Conservation (phyloP, 2,113 vertebrate genomes). For the Channa maculata region DNA sequence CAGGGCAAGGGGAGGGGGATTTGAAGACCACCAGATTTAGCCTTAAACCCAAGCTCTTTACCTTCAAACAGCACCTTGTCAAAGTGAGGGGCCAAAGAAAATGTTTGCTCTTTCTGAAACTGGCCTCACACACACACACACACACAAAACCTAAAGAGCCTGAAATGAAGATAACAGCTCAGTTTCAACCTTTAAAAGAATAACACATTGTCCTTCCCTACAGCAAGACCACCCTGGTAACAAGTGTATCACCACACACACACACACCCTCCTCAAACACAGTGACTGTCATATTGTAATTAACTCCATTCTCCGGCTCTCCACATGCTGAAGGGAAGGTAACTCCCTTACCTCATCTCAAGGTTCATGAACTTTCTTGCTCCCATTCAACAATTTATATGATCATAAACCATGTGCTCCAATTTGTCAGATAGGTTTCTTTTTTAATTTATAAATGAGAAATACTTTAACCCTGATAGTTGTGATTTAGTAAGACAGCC, state of each 20-base stretch:
- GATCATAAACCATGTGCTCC: background rate
- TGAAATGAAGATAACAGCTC: slow-evolving; percentile 8
- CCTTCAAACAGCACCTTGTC: background rate
- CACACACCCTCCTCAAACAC: background rate
- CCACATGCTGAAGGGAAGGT: background rate
- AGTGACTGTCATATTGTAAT: background rate
- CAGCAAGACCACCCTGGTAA: no score
- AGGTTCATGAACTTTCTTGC: background rate
- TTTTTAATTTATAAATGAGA: slow-evolving; percentile 1
- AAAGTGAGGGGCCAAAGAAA: background rate
- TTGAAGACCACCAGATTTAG: no score
- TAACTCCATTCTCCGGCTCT: background rate
- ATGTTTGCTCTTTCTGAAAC: background rate
- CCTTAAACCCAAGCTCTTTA: no score
- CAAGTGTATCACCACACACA: background rate
- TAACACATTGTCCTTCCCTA: slow-evolving; percentile 18
- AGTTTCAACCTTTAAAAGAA: slow-evolving; percentile 31
- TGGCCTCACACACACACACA: background rate
- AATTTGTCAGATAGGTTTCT: background rate
- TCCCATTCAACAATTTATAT: background rate
- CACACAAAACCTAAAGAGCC: background rate
- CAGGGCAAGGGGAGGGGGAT: no score
- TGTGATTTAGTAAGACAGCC: background rate
- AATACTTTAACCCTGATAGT: background rate
- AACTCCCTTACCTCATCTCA: background rate